Conservation (phyloP, 2,113 vertebrate genomes). For the Pica pica region DNA sequence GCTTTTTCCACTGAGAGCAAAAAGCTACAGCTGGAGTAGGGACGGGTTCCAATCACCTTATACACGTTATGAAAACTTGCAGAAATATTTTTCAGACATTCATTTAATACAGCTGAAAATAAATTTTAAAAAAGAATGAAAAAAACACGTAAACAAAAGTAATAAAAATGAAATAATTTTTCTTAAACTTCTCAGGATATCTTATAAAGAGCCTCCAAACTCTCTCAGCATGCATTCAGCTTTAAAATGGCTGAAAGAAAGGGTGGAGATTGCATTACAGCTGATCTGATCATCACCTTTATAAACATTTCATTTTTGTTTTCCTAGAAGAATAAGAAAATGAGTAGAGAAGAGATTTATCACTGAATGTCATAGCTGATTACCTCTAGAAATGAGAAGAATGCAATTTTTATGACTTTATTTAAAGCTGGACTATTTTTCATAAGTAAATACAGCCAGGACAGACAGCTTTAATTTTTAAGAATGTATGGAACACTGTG, state of each 20-base stretch:
- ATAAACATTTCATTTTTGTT: conserved; percentile 62
- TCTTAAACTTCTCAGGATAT: neutral
- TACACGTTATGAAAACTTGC: neutral
- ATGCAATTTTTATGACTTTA: conserved; percentile 74
- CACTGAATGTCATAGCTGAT: conserved; percentile 71
- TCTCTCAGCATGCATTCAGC: neutral
- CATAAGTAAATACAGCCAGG: conserved; percentile 45
- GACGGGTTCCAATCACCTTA: neutral
- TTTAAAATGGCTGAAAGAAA: neutral
- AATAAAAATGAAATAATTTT: neutral
- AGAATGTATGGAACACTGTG: conserved; percentile 29
- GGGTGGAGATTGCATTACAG: neutral
- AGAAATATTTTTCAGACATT: neutral
- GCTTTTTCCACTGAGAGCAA: neutral
- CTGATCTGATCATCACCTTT: conserved; percentile 40
- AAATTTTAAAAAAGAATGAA: neutral
- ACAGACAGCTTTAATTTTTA: conserved; percentile 69
- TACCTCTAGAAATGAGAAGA: conserved; percentile 70
- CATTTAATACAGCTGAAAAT: neutral
- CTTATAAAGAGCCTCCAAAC: neutral
- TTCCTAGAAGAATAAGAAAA: conserved; percentile 58
- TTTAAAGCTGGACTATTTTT: conserved; percentile 72
- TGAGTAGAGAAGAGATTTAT: conserved; percentile 70
- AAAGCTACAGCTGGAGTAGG: neutral
- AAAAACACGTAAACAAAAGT: neutral